phyloP scores from a whole-genome alignment of 2,888 invertebrate species.

The Anticlea derivata region DNA sequence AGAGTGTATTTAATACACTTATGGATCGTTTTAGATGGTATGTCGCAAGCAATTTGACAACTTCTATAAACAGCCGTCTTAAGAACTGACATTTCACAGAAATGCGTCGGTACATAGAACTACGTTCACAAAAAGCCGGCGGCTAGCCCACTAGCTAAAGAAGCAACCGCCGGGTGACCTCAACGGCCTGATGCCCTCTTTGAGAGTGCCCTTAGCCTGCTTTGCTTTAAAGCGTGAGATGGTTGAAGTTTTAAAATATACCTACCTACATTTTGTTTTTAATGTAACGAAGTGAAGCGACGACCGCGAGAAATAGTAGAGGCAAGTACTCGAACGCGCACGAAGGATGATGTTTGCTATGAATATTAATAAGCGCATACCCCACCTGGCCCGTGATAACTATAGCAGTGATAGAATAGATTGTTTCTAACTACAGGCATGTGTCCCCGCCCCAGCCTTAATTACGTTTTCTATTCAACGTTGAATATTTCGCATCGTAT shows the following conservation, averaged over 20 bases:
- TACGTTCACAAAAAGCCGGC: conserved; percentile 16
- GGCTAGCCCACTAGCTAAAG: conserved; percentile 25
- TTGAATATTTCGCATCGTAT: conserved; percentile 46
- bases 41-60: no score
- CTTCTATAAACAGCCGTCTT: conserved; percentile 16
- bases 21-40: no score
- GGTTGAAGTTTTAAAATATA: conserved; percentile 19
- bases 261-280: conserved; percentile 2
- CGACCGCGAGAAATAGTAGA: conserved; percentile 11
- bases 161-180: conserved; percentile 30
- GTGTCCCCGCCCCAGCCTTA: conserved; percentile 43
- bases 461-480: conserved; percentile 45
- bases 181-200: conserved; percentile 27
- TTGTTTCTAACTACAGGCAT: conserved; percentile 48
- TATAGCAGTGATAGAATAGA: conserved; percentile 58
- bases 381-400: conserved; percentile 62
- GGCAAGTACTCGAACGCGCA: conserved; percentile 51
- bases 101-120: conserved; percentile 4
- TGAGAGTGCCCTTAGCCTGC: conserved; percentile 33
- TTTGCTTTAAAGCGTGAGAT: conserved; percentile 22
- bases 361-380: conserved; percentile 75
- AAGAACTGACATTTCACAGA: conserved; percentile 19
- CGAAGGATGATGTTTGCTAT: conserved; percentile 61
- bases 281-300: conserved; percentile 10
- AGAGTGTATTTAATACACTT: no score